A percentile compares a stretch with the other conserved stretches of the same genome.
These are phyloP conservation scores for Lucilia cuprina DNA, from an alignment of 1,140 invertebrate genomes.

Conservation along the genomic window DNA sequence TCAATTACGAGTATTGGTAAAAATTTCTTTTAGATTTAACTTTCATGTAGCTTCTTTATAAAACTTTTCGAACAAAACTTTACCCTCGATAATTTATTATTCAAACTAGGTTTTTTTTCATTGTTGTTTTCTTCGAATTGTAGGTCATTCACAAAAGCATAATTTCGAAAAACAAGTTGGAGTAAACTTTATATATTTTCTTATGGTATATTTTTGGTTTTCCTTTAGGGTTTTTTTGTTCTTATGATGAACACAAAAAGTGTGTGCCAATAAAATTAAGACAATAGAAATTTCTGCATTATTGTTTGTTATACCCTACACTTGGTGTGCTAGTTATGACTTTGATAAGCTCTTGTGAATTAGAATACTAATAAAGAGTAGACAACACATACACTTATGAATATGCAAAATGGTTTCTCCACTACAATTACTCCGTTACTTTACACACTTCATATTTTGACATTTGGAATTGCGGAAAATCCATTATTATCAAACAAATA, in stretches of 20 bases:
- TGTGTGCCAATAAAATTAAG: constrained; percentile 30
- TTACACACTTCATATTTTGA: no score
- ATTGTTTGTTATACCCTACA: not conserved
- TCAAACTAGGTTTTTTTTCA: not conserved
- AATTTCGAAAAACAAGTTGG: not conserved
- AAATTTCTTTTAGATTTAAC: not conserved
- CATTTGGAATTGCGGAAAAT: no score
- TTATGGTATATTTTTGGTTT: not conserved
- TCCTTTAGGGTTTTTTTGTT: not conserved
- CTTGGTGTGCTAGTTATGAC: not conserved
- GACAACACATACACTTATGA: no score
- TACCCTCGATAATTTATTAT: not conserved
- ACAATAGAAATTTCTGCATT: constrained; percentile 1
- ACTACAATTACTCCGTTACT: no score
- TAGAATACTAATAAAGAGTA: not conserved
- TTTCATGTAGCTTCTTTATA: not conserved
- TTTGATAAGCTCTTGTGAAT: not conserved
- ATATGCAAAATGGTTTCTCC: no score
- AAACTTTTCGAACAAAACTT: not conserved
- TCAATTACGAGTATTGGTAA: constrained; percentile 1
- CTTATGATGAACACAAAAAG: not conserved
- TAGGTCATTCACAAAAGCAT: not conserved
- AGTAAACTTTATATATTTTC: not conserved
- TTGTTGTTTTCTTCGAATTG: not conserved
- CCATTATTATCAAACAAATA: no score